Conservation (phyloP, 2,113 vertebrate genomes). For the Anhinga rufa region DNA sequence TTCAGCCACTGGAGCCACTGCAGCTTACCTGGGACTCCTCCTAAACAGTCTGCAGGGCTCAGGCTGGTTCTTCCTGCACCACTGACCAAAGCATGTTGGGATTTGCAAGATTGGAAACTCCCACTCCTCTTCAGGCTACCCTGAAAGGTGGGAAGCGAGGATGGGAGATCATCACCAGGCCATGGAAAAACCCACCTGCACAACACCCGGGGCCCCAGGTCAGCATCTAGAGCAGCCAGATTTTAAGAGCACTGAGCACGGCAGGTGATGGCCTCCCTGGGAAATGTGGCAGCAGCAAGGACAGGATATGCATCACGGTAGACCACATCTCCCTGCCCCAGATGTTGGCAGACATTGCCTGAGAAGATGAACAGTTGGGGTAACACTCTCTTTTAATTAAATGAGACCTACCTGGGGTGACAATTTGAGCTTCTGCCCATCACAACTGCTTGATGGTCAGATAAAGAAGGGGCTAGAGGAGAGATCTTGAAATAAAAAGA, state of each 20-base stretch:
- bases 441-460: background rate
- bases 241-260: background rate
- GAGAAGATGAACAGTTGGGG: background rate
- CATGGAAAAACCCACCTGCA: background rate
- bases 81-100: background rate
- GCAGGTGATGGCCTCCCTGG: background rate
- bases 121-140: background rate
- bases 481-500: background rate
- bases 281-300: background rate
- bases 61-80: background rate
- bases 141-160: background rate
- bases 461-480: background rate
- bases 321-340: background rate
- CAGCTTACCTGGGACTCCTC: background rate
- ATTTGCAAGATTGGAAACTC: background rate
- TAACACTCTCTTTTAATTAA: background rate
- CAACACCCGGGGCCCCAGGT: background rate
- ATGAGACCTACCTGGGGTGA: background rate
- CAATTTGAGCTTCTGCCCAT: background rate
- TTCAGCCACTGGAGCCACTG: background rate
- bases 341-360: fast-evolving
- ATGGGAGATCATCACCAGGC: background rate
- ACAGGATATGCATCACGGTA: background rate
- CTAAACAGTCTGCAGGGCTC: background rate
- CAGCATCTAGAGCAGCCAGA: background rate